These are phyloP conservation scores for Hozukius guyotensis DNA, from an alignment of 2,797 vertebrate genomes.

Conservation along the genomic window DNA sequence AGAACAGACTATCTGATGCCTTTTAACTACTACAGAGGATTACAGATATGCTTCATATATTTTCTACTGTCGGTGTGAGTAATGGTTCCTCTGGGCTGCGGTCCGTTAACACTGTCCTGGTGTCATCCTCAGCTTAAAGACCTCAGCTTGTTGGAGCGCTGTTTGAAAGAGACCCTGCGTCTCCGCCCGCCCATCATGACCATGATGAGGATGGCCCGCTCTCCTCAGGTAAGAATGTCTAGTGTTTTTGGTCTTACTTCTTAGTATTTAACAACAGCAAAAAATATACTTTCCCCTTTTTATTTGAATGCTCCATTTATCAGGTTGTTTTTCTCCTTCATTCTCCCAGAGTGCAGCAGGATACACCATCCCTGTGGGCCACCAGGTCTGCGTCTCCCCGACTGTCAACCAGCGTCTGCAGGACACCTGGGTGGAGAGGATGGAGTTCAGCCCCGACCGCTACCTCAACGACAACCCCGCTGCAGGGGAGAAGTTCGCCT, in stretches of 20 bases:
- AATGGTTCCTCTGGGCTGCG: neutral
- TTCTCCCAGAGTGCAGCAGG: conserved; percentile 87
- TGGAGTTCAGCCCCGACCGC: conserved; percentile 91
- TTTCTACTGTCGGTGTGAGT: neutral
- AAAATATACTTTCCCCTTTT: neutral
- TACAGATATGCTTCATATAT: neutral
- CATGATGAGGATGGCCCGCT: conserved; percentile 96
- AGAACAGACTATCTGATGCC: neutral
- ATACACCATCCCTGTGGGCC: conserved; percentile 93
- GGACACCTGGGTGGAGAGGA: conserved; percentile 88
- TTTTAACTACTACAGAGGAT: neutral
- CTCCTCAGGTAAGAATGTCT: conserved; percentile 85
- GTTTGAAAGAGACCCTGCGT: conserved; percentile 94
- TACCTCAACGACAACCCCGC: conserved; percentile 91
- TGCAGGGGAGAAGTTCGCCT: conserved; percentile 92
- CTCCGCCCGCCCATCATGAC: conserved; percentile 98
- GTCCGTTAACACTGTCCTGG: neutral
- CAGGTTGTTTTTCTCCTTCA: neutral
- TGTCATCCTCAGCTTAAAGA: conserved; percentile 88
- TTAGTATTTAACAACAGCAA: neutral
- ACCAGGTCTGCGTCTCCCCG: conserved; percentile 98
- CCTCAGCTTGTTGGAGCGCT: conserved; percentile 90
- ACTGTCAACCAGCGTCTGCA: conserved; percentile 96
- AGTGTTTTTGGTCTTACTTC: neutral
- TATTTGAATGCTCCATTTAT: neutral